These are phyloP conservation scores for Borostomias antarcticus DNA, from an alignment of 2,797 vertebrate genomes.

Conservation along the genomic window DNA sequence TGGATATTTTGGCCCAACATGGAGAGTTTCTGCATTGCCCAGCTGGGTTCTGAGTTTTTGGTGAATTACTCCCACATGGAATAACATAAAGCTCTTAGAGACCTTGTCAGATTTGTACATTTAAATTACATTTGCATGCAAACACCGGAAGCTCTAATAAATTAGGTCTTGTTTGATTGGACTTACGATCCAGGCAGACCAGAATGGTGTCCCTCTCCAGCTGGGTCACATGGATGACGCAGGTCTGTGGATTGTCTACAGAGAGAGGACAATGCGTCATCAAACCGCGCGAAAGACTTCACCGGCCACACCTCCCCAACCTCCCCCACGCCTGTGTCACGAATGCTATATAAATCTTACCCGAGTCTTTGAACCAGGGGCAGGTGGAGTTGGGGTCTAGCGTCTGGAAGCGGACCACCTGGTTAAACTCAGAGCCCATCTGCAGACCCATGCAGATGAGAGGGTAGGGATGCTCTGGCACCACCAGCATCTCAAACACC, in stretches of 20 bases:
- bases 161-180: too few species aligned
- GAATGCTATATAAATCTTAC: conserved; percentile 73
- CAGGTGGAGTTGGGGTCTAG: conserved; percentile 88
- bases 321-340: not conserved
- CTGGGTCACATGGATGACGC: conserved; percentile 86
- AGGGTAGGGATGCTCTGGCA: conserved; percentile 86
- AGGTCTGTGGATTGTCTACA: conserved; percentile 83
- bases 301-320: too few species aligned
- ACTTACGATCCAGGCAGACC: conserved; percentile 90
- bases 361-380: conserved; percentile 86
- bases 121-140: too few species aligned
- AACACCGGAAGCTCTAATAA: too few species aligned
- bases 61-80: too few species aligned
- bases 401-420: conserved; percentile 88
- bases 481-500: conserved; percentile 90
- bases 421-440: conserved; percentile 83
- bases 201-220: conserved; percentile 89
- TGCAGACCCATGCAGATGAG: conserved; percentile 87
- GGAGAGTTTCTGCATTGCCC: too few species aligned
- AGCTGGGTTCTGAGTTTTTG: too few species aligned
- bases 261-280: not conserved
- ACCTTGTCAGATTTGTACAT: too few species aligned
- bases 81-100: too few species aligned
- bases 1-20: too few species aligned
- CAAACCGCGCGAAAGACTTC: too few species aligned